A percentile compares a stretch with the other conserved stretches of the same genome.
Conservation (phyloP, 2,797 vertebrate species). For the Hydrophis major region DNA sequence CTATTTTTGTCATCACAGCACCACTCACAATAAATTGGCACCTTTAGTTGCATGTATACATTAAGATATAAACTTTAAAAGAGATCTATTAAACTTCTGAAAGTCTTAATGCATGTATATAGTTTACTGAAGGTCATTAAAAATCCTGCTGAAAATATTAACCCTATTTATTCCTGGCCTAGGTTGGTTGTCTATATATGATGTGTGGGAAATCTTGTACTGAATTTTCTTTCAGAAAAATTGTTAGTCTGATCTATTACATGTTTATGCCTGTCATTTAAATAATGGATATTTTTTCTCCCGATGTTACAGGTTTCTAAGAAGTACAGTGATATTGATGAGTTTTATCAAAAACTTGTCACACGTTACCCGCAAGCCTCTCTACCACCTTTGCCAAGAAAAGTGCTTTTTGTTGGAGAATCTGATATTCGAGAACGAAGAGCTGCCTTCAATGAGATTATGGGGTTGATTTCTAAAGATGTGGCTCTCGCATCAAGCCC, state of each 20-base stretch:
- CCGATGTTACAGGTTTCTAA: slow-evolving; percentile 77
- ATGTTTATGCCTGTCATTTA: not conserved
- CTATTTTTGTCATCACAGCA: not conserved
- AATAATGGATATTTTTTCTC: not conserved
- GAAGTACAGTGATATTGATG: slow-evolving; percentile 85
- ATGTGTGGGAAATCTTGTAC: not conserved
- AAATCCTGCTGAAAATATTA: not conserved
- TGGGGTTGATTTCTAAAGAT: slow-evolving; percentile 76
- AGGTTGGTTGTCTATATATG: not conserved
- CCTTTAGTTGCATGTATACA: not conserved
- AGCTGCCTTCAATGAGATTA: slow-evolving; percentile 75
- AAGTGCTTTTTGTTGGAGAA: slow-evolving; percentile 82
- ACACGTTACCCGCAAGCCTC: slow-evolving; percentile 65
- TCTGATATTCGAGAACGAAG: slow-evolving; percentile 79
- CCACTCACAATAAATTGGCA: not conserved
- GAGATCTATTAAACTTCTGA: not conserved
- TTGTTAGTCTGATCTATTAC: not conserved
- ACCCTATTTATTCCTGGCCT: not conserved
- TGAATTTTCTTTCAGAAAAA: not conserved
- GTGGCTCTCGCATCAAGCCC: slow-evolving; percentile 70
- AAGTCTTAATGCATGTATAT: not conserved
- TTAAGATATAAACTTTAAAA: not conserved
- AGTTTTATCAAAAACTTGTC: slow-evolving; percentile 75
- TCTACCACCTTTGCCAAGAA: slow-evolving; percentile 79
- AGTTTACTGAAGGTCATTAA: not conserved